These are phyloP conservation scores for Pachypeltis micranthus DNA, from an alignment of 1,140 invertebrate species.

Conservation along the genomic window DNA sequence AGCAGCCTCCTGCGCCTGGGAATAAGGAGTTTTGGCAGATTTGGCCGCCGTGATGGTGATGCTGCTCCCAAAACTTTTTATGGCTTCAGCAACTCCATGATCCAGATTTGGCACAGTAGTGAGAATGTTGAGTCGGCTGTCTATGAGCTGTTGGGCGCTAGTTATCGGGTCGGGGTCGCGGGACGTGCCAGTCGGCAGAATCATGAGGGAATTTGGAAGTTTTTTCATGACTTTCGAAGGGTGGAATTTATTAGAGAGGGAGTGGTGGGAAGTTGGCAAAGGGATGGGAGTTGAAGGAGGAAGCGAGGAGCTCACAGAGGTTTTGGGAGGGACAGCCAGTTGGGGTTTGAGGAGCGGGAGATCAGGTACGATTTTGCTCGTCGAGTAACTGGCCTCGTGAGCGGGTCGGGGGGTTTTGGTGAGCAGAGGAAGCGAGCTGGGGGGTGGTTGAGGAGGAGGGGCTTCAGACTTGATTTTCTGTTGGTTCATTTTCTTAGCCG, in stretches of 20 bases:
- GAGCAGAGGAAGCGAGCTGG: background rate
- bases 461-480: background rate
- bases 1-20: background rate
- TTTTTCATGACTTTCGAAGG: slow-evolving; percentile 4
- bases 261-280: background rate
- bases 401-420: background rate
- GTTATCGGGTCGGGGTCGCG: background rate
- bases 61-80: slow-evolving; percentile 18
- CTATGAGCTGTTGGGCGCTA: background rate
- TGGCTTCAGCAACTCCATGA: slow-evolving; percentile 9
- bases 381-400: background rate
- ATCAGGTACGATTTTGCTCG: background rate
- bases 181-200: slow-evolving; percentile 8
- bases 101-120: slow-evolving; percentile 16
- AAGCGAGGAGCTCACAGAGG: background rate
- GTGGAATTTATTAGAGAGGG: no score
- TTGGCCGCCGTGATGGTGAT: slow-evolving; percentile 19
- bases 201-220: slow-evolving; percentile 6
- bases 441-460: background rate
- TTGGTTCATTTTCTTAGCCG: slow-evolving; percentile 16
- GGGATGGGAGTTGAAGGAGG: background rate
- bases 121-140: background rate
- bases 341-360: no score
- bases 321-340: no score
- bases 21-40: background rate